Evolutionary conservation across 2,113 vertebrate species (phyloP), one percentile per base, ranked within the genome.

Genomic region (Entomyzon cyanotis): DNA sequence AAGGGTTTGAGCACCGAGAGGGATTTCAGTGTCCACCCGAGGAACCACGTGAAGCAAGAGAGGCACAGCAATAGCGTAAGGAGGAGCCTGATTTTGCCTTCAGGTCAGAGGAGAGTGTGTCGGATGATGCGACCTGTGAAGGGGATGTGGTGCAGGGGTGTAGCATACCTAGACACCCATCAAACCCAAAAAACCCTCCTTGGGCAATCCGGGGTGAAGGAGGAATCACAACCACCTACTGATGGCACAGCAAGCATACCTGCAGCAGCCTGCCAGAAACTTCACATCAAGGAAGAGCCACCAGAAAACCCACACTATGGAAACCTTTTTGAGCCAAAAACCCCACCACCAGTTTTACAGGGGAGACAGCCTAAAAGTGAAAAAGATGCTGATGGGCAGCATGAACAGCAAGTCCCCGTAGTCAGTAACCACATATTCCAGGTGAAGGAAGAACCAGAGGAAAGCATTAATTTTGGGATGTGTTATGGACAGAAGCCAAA

Each of bases 1-100:
- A 92, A 95, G 67, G 92, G 92, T 35, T 86, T 86, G 75, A 96
- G 87, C 70, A 90, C 94, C 67, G 79, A 89, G 53, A 10, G 58
- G 4, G 88, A 67, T 37, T 86, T 93, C 67, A 37, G 19, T 0
- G 27, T 88, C 58, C 92, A 86, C 39, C 92, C 89, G 76, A 91
- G 74, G 37, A 96, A 79, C 65, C 94, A 87, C 0, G 18, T 42
- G 7, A 92, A 94, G 83, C 56, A 92, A 22, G 59, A 41, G 17
- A 52, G 33, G 31, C 56, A 47, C 6, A 8, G 35, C 25, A 67
- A 44, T 5, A 12, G 55, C 8, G 15, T 78, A 89, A 95, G 91
- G 70, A 91, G 46, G 49, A 93, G 35, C 14, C 47, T 55, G 60
- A 39, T 37, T 49, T 63, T 87, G 22, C 55, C 73, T 65, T 87